A percentile compares a stretch with the other conserved stretches of the same genome.
Evolutionary conservation across 2,888 invertebrate species (phyloP).

Genomic region (Hypselothyrea guttata): DNA sequence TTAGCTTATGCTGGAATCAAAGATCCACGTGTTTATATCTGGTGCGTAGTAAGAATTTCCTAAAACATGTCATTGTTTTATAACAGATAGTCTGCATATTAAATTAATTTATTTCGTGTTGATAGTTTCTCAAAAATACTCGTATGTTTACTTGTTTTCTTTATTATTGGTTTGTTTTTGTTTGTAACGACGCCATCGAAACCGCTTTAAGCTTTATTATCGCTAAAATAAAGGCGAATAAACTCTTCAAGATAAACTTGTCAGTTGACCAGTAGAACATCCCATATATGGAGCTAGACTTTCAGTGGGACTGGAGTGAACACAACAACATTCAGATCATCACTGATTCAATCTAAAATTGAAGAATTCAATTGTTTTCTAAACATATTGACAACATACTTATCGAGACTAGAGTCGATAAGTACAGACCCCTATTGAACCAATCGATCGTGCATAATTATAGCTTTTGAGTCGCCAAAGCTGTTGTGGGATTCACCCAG

Average conservation of each 20-base stretch:
- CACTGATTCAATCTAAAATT: no score
- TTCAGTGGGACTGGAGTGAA: slow-evolving; percentile 20
- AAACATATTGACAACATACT: slow-evolving; percentile 10
- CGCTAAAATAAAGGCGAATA: slow-evolving; percentile 59
- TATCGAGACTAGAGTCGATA: slow-evolving; percentile 1
- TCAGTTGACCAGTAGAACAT: slow-evolving; percentile 53
- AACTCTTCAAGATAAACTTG: slow-evolving; percentile 73
- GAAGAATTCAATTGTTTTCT: background rate
- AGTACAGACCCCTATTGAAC: slow-evolving; percentile 12
- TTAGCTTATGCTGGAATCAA: background rate
- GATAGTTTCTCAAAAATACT: no score
- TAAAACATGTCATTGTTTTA: background rate
- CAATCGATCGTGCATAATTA: slow-evolving; percentile 32
- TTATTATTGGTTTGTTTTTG: slow-evolving; percentile 27
- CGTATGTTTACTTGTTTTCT: slow-evolving; percentile 18
- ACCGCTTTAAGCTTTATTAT: slow-evolving; percentile 58
- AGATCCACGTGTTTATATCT: background rate
- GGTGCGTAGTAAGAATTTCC: background rate
- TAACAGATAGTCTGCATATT: background rate
- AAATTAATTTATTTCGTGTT: slow-evolving; percentile 16
- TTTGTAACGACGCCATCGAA: slow-evolving; percentile 57
- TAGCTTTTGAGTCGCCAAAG: slow-evolving; percentile 15
- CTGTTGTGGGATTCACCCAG: slow-evolving; percentile 57
- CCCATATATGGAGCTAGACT: slow-evolving; percentile 7
- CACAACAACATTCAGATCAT: slow-evolving; percentile 39